Evolutionary conservation across 2,113 vertebrate genomes (phyloP).

Genomic region (Gasterosteus nipponicus): DNA sequence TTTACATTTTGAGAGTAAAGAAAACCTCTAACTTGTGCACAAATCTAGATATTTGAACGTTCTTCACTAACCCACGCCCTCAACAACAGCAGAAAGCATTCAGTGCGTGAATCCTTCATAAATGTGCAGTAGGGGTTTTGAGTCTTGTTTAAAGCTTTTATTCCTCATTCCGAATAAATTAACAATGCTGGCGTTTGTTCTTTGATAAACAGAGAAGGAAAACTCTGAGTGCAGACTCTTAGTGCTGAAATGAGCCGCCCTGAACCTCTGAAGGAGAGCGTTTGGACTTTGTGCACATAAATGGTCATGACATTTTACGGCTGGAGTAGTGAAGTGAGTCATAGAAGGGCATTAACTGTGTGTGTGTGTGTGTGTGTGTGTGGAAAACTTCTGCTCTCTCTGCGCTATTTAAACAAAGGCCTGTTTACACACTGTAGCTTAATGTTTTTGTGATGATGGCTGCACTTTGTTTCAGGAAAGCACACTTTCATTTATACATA

Average conservation of each 20-base stretch:
- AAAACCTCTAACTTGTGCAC: not conserved
- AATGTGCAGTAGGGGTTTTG: not conserved
- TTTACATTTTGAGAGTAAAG: not conserved
- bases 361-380: slow-evolving; percentile 22
- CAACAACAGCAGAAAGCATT: not conserved
- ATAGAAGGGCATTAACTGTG: slow-evolving; percentile 46
- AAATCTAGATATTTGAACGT: not conserved
- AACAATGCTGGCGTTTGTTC: not conserved
- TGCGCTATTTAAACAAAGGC: slow-evolving; percentile 11
- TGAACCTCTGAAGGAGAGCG: slow-evolving; percentile 26
- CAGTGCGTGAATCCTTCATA: not conserved
- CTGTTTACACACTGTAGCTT: slow-evolving; percentile 46
- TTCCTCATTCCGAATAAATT: not conserved
- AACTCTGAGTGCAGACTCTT: slow-evolving; percentile 19
- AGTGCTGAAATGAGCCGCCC: slow-evolving; percentile 8
- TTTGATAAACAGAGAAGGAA: not conserved
- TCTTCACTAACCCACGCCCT: too few species aligned
- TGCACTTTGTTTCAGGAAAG: slow-evolving; percentile 37
- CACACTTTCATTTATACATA: slow-evolving; percentile 13
- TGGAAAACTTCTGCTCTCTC: slow-evolving; percentile 42
- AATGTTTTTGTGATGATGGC: slow-evolving; percentile 45
- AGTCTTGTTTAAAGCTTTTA: not conserved
- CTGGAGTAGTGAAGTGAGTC: slow-evolving; percentile 54
- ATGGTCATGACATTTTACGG: slow-evolving; percentile 70
- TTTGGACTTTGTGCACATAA: slow-evolving; percentile 66